Evolutionary conservation across 1,140 invertebrate species (phyloP), one percentile per base, ranked within the genome.

Genomic region (Drosophila mauritiana): DNA sequence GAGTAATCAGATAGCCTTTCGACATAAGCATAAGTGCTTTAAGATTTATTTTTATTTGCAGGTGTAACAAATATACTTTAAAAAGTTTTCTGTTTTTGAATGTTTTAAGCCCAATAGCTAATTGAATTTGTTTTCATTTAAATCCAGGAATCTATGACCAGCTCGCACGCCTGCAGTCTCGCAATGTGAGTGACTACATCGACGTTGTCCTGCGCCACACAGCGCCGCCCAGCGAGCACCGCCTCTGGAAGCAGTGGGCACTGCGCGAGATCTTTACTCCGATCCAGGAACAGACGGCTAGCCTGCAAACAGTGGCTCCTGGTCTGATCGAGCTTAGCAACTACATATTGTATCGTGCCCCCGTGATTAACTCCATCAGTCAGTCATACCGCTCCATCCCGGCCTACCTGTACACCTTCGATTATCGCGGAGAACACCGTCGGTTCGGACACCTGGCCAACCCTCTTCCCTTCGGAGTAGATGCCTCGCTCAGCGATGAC

Each of bases 401-500:
- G 0, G 78, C 78, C 0, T 92, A 80, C 57, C 42, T 92, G 27
- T 92, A 92, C 45, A 77, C 70, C 25, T 92, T 92, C 13, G 91
- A 89, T 49, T 92, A 92, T 59, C 89, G 85, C 25, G 91, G 91
- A 3, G 51, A 92, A 55, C 53, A 81, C 55, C 91, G 89, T 67
- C 80, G 91, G 15, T 92, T 92, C 40, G 76, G 57, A 0, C 72
- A 90, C 39, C 31, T 91, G 20, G 13, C 42, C 0, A 91, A 58
- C 45, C 80, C 83, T 0, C 46, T 92, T 40, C 91, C 91, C 8
- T 92, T 90, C 20, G 89, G 59, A 1, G 67, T 83, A 37, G 91
- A 92, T 46, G 90, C 91, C 10, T 90, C 88, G 12, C 78, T 92
- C 2, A 92, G 91, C 52, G 91, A 92, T 43, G 91, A 92, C 40